Conservation (phyloP, 2,888 invertebrate species). For the Andrena chrysosceles region DNA sequence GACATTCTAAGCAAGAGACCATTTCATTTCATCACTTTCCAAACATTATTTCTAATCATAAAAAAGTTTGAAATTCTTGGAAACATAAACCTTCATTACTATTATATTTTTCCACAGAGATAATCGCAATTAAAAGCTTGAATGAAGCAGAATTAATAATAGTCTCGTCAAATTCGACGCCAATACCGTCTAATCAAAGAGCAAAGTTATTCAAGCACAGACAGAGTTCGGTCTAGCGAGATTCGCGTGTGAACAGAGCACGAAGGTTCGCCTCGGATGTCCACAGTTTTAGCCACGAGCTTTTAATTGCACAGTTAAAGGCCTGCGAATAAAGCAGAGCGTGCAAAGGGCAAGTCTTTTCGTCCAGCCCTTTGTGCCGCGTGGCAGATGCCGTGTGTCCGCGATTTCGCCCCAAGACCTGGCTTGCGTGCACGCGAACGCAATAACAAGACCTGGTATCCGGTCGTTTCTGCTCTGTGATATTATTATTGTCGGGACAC, state of each 20-base stretch:
- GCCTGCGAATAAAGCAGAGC: slow-evolving; percentile 3
- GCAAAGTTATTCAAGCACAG: neutral
- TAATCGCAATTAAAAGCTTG: no score
- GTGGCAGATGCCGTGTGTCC: slow-evolving; percentile 40
- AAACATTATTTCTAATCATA: no score
- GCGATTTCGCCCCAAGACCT: slow-evolving; percentile 33
- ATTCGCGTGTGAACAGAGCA: neutral
- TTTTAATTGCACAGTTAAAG: slow-evolving; percentile 19
- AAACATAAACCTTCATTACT: no score
- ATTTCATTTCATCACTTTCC: no score
- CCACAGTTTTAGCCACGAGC: slow-evolving; percentile 8
- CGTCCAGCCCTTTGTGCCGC: slow-evolving; percentile 38
- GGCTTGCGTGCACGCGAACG: slow-evolving; percentile 49
- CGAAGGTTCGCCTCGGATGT: slow-evolving; percentile 1
- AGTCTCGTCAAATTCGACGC: no score
- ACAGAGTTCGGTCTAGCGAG: neutral
- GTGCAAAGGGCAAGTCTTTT: slow-evolving; percentile 13
- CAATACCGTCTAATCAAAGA: neutral
- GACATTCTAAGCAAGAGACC: no score
- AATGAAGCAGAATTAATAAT: no score
- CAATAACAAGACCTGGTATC: slow-evolving; percentile 58
- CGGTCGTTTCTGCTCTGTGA: slow-evolving; percentile 54
- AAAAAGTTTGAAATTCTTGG: no score
- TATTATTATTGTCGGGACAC: slow-evolving; percentile 67
- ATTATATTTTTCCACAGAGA: no score